Evolutionary conservation across 2,888 invertebrate species (phyloP).

Genomic region (Clepsis dumicolana): DNA sequence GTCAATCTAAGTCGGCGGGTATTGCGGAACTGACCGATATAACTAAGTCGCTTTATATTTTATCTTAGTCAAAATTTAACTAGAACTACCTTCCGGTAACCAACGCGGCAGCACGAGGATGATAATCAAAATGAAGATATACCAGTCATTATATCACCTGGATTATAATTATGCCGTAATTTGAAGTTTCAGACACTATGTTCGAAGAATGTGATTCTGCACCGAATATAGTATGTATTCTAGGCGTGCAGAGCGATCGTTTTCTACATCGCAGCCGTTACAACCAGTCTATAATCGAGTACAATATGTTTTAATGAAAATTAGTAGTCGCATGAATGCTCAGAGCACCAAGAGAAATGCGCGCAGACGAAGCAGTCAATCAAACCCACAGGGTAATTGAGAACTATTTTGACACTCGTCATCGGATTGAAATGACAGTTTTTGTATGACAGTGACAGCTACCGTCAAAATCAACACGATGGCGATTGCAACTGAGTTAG

Average conservation of each 20-base stretch:
- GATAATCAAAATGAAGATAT: background rate
- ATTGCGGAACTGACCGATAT: constrained; percentile 7
- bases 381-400: too few species aligned
- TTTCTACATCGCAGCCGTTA: constrained; percentile 2
- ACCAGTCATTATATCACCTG: background rate
- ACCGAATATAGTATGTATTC: constrained; percentile 20
- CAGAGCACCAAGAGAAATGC: constrained; percentile 13
- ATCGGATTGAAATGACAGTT: too few species aligned
- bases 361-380: background rate
- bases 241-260: constrained; percentile 30
- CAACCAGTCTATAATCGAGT: constrained; percentile 1
- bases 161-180: background rate
- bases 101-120: background rate
- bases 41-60: constrained; percentile 1
- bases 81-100: background rate
- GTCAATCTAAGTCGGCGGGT: constrained; percentile 5
- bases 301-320: background rate
- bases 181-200: constrained; percentile 20
- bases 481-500: too few species aligned
- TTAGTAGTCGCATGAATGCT: background rate
- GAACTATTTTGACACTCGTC: too few species aligned
- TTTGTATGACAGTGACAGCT: too few species aligned
- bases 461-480: too few species aligned
- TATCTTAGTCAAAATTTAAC: constrained; percentile 1
- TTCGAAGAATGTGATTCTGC: constrained; percentile 25